These are phyloP conservation scores for Berghia stephanieae DNA, from an alignment of 1,140 invertebrate genomes.

Conservation along the genomic window DNA sequence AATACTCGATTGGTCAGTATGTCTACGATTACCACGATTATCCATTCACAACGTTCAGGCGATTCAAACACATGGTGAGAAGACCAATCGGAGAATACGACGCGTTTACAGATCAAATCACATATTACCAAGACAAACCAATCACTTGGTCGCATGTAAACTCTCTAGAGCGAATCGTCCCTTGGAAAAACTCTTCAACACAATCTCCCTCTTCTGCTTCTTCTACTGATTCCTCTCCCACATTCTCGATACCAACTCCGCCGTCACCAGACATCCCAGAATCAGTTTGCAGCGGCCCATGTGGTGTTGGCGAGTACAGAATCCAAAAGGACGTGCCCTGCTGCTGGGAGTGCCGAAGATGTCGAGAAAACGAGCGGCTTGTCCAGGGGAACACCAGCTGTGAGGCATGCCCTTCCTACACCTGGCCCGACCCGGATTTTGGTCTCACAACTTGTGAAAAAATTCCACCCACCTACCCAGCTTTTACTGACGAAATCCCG, in stretches of 20 bases:
- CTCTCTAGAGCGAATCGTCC: not conserved
- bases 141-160: conserved; percentile 16
- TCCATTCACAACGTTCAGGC: not conserved
- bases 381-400: conserved; percentile 37
- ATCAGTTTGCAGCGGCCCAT: conserved; percentile 45
- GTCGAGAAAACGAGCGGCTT: conserved; percentile 42
- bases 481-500: conserved; percentile 51
- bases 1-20: conserved; percentile 8
- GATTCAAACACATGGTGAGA: not conserved
- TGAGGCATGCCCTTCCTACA: conserved; percentile 33
- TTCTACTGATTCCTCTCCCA: no score
- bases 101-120: not conserved
- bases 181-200: no score
- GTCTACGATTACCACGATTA: not conserved
- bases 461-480: conserved; percentile 36
- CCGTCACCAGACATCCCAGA: conserved; percentile 28
- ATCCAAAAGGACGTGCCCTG: conserved; percentile 35
- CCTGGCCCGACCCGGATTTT: conserved; percentile 63
- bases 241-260: not conserved
- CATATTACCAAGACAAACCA: not conserved
- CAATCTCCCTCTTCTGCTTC: no score
- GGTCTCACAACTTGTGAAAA: conserved; percentile 70
- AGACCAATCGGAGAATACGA: not conserved
- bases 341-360: conserved; percentile 43
- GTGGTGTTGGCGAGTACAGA: conserved; percentile 32